These are phyloP conservation scores for Tricholaema leucomelas DNA, from an alignment of 2,113 vertebrate genomes.

Conservation along the genomic window DNA sequence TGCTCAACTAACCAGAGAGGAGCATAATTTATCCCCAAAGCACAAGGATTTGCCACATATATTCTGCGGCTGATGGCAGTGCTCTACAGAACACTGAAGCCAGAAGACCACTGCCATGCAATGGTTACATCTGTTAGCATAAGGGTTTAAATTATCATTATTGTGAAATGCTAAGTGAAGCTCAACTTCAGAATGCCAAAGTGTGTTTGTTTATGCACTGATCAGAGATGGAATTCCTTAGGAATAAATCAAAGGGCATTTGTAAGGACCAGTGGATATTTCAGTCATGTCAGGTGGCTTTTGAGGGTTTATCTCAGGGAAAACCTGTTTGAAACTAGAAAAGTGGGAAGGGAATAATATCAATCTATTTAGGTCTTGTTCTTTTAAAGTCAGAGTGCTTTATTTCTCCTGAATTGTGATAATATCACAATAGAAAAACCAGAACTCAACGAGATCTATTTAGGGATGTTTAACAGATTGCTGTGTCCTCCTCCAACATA, in stretches of 20 bases:
- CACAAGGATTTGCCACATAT: background rate
- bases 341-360: background rate
- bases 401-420: background rate
- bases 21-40: background rate
- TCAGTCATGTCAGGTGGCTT: background rate
- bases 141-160: background rate
- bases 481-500: background rate
- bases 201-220: background rate
- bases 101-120: background rate
- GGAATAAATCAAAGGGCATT: background rate
- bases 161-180: background rate
- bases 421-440: background rate
- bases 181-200: background rate
- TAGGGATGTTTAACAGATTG: background rate
- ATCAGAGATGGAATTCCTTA: background rate
- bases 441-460: background rate
- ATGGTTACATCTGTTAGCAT: background rate
- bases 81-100: background rate
- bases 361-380: background rate
- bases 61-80: background rate
- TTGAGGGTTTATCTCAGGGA: background rate
- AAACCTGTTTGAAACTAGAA: background rate
- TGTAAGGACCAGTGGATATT: background rate
- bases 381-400: background rate
- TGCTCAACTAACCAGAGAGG: background rate